A percentile compares a stretch with the other conserved stretches of the same genome.
phyloP scores from a whole-genome alignment of 2,113 vertebrate genomes.

The Sinocyclocheilus maitianheensis region DNA sequence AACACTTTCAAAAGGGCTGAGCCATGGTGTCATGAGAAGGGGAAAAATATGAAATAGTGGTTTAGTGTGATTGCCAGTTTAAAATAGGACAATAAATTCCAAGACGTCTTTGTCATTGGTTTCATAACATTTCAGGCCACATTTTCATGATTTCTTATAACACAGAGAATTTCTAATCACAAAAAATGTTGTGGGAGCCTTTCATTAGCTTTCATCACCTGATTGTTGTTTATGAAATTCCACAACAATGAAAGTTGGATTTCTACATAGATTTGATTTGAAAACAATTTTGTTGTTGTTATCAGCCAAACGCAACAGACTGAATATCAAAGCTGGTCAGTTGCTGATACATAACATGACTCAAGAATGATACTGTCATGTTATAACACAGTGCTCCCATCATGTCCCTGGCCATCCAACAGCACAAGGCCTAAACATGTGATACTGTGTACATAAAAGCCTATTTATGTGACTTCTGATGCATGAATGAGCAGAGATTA shows the following conservation, averaged over 20 bases:
- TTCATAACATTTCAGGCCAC: background rate
- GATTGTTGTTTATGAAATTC: background rate
- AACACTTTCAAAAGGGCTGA: background rate
- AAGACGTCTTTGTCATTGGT: background rate
- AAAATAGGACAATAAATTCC: background rate
- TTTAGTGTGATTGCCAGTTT: slow-evolving; percentile 5
- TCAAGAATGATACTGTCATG: background rate
- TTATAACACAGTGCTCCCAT: background rate
- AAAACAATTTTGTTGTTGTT: background rate
- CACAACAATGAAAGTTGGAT: background rate
- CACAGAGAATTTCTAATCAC: background rate
- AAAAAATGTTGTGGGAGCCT: background rate
- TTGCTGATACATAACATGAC: background rate
- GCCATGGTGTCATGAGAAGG: background rate
- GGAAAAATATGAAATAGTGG: background rate
- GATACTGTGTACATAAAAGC: too few relatives aligned
- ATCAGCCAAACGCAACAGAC: background rate
- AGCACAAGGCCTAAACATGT: background rate
- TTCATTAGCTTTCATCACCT: background rate
- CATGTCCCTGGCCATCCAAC: background rate
- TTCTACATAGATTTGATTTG: background rate
- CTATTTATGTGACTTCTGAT: too few relatives aligned
- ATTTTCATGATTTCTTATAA: background rate
- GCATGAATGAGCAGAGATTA: too few relatives aligned
- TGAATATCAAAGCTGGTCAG: background rate